Evolutionary conservation across 2,888 invertebrate genomes (phyloP).

Genomic region (Leucania comma): DNA sequence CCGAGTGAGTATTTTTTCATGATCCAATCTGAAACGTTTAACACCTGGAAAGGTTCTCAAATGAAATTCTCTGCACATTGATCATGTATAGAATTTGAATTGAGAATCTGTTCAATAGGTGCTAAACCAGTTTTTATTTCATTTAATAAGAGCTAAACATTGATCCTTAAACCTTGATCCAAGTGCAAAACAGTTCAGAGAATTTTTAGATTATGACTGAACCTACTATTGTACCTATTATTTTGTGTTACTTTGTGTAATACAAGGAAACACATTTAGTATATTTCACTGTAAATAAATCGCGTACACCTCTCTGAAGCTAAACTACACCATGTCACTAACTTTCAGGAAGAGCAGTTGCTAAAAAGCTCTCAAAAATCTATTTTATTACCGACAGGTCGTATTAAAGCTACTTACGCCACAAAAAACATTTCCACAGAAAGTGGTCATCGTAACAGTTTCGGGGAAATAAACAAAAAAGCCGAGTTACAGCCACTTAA

Average conservation of each 20-base stretch:
- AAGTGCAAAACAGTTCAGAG: background rate
- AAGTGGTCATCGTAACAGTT: conserved; percentile 69
- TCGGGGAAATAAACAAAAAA: conserved; percentile 77
- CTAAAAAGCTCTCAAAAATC: conserved; percentile 7
- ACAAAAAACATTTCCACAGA: conserved; percentile 63
- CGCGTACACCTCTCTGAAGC: background rate
- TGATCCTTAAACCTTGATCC: background rate
- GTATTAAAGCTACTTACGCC: conserved; percentile 31
- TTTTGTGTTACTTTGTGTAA: background rate
- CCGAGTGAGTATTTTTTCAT: background rate
- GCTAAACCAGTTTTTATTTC: too few relatives aligned
- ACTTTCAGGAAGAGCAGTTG: background rate
- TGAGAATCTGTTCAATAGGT: too few relatives aligned
- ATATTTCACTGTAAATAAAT: background rate
- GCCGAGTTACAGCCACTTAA: conserved; percentile 77
- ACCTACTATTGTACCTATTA: background rate
- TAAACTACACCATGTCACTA: background rate
- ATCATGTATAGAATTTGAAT: too few relatives aligned
- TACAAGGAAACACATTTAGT: too few relatives aligned
- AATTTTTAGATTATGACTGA: background rate
- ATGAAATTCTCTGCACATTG: too few relatives aligned
- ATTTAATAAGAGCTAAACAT: too few relatives aligned
- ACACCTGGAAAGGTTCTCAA: background rate
- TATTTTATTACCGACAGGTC: conserved; percentile 36
- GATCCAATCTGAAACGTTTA: background rate